Conservation (phyloP, 2,888 invertebrate genomes). For the Epinotia bilunana region DNA sequence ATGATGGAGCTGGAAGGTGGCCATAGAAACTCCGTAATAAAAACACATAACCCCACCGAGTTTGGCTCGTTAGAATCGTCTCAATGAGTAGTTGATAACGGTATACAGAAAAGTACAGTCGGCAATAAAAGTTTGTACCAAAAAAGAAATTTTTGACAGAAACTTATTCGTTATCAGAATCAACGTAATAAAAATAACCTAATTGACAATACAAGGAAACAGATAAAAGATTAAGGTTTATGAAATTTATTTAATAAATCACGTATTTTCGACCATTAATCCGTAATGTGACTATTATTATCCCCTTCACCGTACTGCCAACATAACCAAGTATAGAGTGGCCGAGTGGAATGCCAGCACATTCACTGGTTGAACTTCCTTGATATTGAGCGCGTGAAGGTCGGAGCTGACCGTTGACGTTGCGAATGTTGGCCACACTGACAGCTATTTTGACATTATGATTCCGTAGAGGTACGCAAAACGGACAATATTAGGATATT, state of each 20-base stretch:
- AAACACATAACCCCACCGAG: too few relatives aligned
- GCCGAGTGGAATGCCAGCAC: conserved; percentile 25
- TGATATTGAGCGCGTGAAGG: conserved; percentile 69
- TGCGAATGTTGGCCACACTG: conserved; percentile 8
- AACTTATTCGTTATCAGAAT: too few relatives aligned
- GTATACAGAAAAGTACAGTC: too few relatives aligned
- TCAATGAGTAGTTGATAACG: too few relatives aligned
- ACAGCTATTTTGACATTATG: background rate
- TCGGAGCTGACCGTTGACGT: conserved; percentile 46
- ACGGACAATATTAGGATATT: too few relatives aligned
- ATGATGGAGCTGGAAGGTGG: too few relatives aligned
- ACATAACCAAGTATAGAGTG: conserved; percentile 7
- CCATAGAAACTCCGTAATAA: too few relatives aligned
- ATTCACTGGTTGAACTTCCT: conserved; percentile 53
- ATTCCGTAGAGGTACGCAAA: background rate
- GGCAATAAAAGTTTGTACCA: too few relatives aligned
- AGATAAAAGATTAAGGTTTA: conserved; percentile 6
- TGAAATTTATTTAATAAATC: conserved; percentile 14
- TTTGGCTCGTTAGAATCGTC: too few relatives aligned
- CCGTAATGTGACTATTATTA: conserved; percentile 13
- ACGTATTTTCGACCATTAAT: conserved; percentile 15
- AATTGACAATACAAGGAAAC: conserved; percentile 7
- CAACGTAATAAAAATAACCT: background rate
- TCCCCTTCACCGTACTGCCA: conserved; percentile 21
- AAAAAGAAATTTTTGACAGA: too few relatives aligned